Conservation (phyloP, 2,113 vertebrate species). For the Macrotus californicus region DNA sequence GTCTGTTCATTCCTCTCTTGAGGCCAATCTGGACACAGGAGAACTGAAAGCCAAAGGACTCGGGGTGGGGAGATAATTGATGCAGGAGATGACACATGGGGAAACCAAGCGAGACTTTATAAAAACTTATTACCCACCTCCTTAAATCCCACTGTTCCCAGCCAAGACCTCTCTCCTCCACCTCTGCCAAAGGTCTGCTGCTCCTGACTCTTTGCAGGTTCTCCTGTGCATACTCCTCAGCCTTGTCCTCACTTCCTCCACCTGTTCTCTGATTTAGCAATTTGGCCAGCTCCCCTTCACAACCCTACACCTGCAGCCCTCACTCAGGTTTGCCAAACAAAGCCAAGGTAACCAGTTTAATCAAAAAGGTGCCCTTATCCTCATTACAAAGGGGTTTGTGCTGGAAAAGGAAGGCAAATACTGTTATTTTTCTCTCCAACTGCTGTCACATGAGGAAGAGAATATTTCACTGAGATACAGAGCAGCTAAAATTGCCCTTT, state of each 20-base stretch:
- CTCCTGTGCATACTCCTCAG: accelerated
- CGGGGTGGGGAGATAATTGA: not conserved
- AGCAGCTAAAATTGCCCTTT: not conserved
- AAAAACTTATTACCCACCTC: not conserved
- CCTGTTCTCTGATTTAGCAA: not conserved
- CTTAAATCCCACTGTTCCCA: no score
- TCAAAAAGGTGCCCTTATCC: not conserved
- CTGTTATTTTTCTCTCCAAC: not conserved
- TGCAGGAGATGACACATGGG: not conserved
- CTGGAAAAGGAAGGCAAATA: not conserved
- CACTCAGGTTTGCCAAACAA: not conserved
- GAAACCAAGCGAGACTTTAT: not conserved
- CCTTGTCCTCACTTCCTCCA: not conserved
- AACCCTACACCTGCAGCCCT: not conserved
- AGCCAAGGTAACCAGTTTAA: not conserved
- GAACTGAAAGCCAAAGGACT: not conserved
- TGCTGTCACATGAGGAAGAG: not conserved
- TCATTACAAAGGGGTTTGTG: not conserved
- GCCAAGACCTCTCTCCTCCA: not conserved
- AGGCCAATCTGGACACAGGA: not conserved
- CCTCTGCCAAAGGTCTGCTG: not conserved
- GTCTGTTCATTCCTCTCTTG: not conserved
- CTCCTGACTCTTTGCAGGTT: not conserved
- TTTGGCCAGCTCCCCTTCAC: not conserved
- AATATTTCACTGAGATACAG: not conserved